phyloP scores from a whole-genome alignment of 2,113 vertebrate species.

The Uria aalge region DNA sequence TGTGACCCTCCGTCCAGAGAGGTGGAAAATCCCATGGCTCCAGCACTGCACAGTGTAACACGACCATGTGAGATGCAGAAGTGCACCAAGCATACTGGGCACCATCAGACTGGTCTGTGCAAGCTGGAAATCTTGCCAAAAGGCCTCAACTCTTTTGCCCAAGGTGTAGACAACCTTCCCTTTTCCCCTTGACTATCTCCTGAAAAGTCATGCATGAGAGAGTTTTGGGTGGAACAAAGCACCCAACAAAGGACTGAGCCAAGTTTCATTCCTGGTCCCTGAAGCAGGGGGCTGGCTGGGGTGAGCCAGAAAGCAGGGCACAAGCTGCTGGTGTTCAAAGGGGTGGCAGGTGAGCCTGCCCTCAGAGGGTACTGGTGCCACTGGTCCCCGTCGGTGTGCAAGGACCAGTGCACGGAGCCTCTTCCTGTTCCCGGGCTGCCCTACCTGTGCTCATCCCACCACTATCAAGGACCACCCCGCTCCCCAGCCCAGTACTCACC shows the following conservation, averaged over 20 bases:
- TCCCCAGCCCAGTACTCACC: neutral
- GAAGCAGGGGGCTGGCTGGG: neutral
- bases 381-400: accelerated
- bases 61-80: neutral
- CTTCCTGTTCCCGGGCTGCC: neutral
- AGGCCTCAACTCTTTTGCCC: neutral
- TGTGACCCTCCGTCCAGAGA: neutral
- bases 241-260: neutral
- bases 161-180: neutral
- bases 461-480: accelerated
- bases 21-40: accelerated
- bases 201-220: neutral
- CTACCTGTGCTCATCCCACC: accelerated
- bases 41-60: neutral
- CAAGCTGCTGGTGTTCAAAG: neutral
- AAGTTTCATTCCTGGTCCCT: neutral
- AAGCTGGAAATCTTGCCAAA: neutral
- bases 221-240: neutral
- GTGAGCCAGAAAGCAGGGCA: neutral
- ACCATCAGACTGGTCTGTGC: neutral
- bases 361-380: neutral
- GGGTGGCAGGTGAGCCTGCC: neutral
- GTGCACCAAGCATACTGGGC: neutral
- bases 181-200: neutral
- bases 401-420: neutral